Base-by-base conservation (phyloP, 2,888 invertebrate species). In the Eristalinus aeneus region DNA sequence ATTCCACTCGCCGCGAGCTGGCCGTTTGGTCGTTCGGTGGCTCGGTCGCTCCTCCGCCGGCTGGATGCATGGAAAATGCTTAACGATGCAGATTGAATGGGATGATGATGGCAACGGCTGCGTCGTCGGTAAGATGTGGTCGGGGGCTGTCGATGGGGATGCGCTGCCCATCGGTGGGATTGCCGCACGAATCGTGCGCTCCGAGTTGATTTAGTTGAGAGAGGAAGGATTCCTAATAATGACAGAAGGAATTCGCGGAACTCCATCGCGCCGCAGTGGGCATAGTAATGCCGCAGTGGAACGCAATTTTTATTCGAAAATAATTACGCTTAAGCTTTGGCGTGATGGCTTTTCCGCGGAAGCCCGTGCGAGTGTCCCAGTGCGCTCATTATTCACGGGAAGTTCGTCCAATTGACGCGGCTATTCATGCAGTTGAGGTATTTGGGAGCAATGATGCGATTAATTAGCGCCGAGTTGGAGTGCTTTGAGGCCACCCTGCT, bases 191-290 rank as follows among this genome's bases (percentile, higher is more conserved):
- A 65, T 32, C 22, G 16, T 63, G 31, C 22, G 23, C 12, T n/a
- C 12, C 10, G 20, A 78, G 67, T 86, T 82, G 86, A 86, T 86
- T 86, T 82, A 82, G 86, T 86, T 86, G 74, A 63, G 74, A 77
- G 61, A 74, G 36, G 34, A 86, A 82, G 78, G 82, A 86, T 86
- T 82, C 71, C 54, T 71, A 84, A 88, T 89, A 89, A 88, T 89
- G 88, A 87, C 88, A 88, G 88, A 77, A 88, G 81, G 88, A 87
- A 88, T 88, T 88, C 84, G 75, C 72, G 61, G 79, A 88, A 89
- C 84, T 88, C 61, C 27, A 82, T 76, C 67, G 65, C 71, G 4
- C 61, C 73, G 82, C 69, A 74, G 53, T 84, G 61, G 73, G 61
- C 79, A 74, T 68, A 61, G 31, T 73, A 73, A 80, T 74, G 56